These are phyloP conservation scores for Ophiothrix spiculata DNA, from an alignment of 35 echinoderm and acorn worm species.

Conservation along the genomic window DNA sequence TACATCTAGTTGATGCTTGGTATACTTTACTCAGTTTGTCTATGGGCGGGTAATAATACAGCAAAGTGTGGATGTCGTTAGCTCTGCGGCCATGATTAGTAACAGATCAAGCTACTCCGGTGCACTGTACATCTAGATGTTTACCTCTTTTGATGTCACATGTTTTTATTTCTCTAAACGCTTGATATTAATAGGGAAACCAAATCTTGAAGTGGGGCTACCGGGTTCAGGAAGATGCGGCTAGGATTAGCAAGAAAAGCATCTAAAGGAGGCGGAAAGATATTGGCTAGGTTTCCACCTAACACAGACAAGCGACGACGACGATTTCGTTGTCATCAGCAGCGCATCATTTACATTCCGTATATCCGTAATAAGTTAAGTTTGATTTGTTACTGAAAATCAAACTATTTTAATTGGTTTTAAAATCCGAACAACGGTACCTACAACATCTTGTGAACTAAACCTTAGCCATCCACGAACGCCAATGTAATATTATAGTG, in stretches of 20 bases:
- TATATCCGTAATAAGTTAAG: neutral
- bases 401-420: neutral
- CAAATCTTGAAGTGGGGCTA: neutral
- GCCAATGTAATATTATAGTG: too few species aligned
- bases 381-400: neutral
- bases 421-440: too few species aligned
- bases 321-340: neutral
- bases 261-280: neutral
- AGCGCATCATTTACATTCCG: neutral
- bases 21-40: neutral
- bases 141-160: neutral
- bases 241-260: conserved; percentile 15
- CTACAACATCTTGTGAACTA: too few species aligned
- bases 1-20: neutral
- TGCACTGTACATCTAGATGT: neutral
- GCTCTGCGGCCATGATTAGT: neutral
- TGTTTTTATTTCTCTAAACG: neutral
- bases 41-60: conserved; percentile 1
- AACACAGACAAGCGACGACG: neutral
- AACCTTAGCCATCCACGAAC: too few species aligned
- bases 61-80: neutral
- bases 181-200: conserved; percentile 6
- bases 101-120: conserved; percentile 2
- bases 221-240: neutral
- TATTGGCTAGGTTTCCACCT: neutral